These are phyloP conservation scores for Lepidostoma basale DNA, from an alignment of 1,140 invertebrate species.

Conservation along the genomic window DNA sequence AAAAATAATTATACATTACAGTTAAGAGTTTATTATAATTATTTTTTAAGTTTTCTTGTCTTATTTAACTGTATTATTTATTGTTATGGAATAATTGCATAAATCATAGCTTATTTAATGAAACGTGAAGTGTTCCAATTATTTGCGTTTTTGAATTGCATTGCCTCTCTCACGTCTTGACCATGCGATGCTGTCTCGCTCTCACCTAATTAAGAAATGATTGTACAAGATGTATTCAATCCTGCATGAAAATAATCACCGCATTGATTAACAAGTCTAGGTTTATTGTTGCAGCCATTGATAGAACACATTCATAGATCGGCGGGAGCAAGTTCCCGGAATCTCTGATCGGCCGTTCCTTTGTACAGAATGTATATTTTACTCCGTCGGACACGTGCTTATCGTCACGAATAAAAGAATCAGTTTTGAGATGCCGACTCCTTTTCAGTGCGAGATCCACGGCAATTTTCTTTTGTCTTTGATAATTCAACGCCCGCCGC, in stretches of 20 bases:
- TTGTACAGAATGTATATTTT: constrained; percentile 22
- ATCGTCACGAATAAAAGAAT: constrained; percentile 24
- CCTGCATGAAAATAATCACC: constrained; percentile 12
- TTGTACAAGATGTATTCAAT: constrained; percentile 17
- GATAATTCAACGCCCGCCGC: constrained; percentile 25
- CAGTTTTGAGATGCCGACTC: neutral
- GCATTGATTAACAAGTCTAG: constrained; percentile 18
- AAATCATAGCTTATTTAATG: no score
- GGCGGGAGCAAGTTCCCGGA: neutral
- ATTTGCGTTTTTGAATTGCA: no score
- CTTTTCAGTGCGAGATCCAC: neutral
- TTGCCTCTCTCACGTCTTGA: no score
- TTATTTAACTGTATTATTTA: no score
- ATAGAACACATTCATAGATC: constrained; percentile 8
- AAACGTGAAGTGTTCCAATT: no score
- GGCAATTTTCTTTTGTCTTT: constrained; percentile 29
- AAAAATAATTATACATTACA: no score
- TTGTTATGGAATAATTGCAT: no score
- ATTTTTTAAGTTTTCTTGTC: no score
- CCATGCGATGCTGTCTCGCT: no score
- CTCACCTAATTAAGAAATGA: constrained; percentile 22
- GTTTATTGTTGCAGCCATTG: constrained; percentile 7
- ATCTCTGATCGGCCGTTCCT: constrained; percentile 5
- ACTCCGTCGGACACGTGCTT: constrained; percentile 11
- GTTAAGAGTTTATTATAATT: no score